Evolutionary conservation across 2,888 invertebrate genomes (phyloP).

Genomic region (Danaus chrysippus): DNA sequence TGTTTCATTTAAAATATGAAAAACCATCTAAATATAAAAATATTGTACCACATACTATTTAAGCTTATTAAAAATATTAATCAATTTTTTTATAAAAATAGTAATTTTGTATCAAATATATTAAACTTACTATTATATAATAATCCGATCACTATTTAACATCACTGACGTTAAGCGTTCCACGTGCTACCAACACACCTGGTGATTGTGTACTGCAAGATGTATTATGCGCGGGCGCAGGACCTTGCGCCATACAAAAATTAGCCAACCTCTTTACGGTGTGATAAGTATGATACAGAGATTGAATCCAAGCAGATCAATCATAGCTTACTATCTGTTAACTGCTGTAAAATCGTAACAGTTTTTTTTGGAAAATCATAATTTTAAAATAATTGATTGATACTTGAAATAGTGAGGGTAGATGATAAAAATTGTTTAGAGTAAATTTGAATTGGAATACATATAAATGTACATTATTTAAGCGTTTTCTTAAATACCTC

Average conservation of each 20-base stretch:
- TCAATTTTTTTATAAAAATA: background rate
- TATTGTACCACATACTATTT: too few species aligned
- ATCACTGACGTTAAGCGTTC: conserved; percentile 9
- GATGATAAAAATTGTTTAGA: too few species aligned
- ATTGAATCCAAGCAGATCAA: background rate
- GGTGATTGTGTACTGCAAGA: conserved; percentile 37
- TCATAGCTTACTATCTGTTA: background rate
- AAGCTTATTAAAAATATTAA: background rate
- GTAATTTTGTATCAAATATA: conserved; percentile 5
- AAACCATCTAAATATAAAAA: too few species aligned
- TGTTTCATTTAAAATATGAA: too few species aligned
- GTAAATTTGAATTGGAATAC: too few species aligned
- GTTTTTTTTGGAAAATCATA: too few species aligned
- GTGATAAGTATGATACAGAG: background rate
- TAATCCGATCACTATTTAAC: conserved; percentile 2
- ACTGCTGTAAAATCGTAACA: too few species aligned
- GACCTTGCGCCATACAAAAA: conserved; percentile 29
- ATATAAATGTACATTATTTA: too few species aligned
- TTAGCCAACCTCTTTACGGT: conserved; percentile 20
- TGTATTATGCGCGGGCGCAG: conserved; percentile 44
- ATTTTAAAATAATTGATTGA: too few species aligned
- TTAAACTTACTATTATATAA: conserved; percentile 1
- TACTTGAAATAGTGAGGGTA: too few species aligned
- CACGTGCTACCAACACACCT: conserved; percentile 36
- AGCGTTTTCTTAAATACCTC: too few species aligned